Evolutionary conservation across 1,140 invertebrate genomes (phyloP), one percentile per base, ranked within the genome.

Genomic region (Euura saliciscinereae): DNA sequence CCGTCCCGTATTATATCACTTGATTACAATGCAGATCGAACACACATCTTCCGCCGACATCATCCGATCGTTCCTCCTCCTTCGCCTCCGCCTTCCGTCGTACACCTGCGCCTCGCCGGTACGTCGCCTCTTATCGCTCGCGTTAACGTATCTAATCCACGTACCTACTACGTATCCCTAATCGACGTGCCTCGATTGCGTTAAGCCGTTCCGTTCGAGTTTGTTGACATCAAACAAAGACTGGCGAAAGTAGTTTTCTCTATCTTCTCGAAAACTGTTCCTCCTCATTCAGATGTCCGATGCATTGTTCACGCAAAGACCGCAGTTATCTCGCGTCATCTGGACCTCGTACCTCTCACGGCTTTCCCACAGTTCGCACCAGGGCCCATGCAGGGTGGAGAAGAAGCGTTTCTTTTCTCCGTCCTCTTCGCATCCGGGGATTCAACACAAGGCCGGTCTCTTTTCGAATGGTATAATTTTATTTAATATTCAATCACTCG

Each of bases 1-100:
- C 28, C 28, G 28, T 59, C 6, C 13, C 51, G 51, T 59, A 59
- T 59, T 59, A 59, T 59, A 59, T 59, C 51, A 59, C 51, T 59
- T 59, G 51, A 59, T 59, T 59, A 59, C 51, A 59, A 59, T 59
- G 51, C 51, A 59, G 51, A 59, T 59, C 51, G 51, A 59, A 59
- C 28, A 59, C 51, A 59, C 51, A 59, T 59, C 51, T 59, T 59
- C 51, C 51, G 51, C 51, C 51, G 51, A 59, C 51, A 59, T 59
- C 51, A 8, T 59, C 51, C 51, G 13, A 59, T 59, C 51, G 51
- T 6, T 59, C 51, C 13, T n/a, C 51, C 28, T 28, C 28, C 28
- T 28, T 28, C 28, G 28, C n/a, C n/a, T n/a, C 51, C 51, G 51
- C 51, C 51, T 59, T 59, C 51, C 51, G 51, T 59, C 51, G 51